A percentile compares a stretch with the other conserved stretches of the same genome.
Evolutionary conservation across 1,140 invertebrate species (phyloP).

Genomic region (Trichoplusia ni): DNA sequence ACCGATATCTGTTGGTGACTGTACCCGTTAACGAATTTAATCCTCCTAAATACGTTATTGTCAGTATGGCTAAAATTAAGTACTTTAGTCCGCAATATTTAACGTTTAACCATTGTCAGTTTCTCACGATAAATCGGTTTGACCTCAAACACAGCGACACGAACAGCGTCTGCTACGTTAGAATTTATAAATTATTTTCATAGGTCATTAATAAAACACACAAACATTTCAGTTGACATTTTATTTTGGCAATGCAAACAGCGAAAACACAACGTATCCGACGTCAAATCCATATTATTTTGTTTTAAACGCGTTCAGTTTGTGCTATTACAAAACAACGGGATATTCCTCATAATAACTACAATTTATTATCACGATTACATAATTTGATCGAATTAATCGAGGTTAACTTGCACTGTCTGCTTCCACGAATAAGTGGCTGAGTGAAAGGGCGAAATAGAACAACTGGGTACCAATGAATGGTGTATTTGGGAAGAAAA

Average conservation of each 20-base stretch:
- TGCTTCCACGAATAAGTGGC: constrained; percentile 4
- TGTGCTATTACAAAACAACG: constrained; percentile 53
- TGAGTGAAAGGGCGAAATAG: neutral
- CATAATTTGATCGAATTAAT: constrained; percentile 38
- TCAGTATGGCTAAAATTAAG: no score
- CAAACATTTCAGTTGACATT: constrained; percentile 25
- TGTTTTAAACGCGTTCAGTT: constrained; percentile 25
- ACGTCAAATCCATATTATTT: constrained; percentile 1
- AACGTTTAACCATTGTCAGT: no score
- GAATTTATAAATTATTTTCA: neutral
- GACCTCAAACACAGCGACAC: no score
- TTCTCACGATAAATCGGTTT: no score
- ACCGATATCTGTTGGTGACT: no score
- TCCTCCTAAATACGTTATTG: no score
- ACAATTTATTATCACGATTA: constrained; percentile 45
- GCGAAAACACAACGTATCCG: constrained; percentile 41
- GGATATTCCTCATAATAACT: constrained; percentile 38
- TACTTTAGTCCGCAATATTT: no score
- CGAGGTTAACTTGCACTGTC: constrained; percentile 11
- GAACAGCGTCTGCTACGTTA: no score
- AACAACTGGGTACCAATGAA: neutral
- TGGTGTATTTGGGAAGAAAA: no score
- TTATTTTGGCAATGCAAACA: constrained; percentile 46
- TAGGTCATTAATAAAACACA: neutral
- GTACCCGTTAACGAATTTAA: no score